Evolutionary conservation across 2,113 vertebrate species (phyloP), one percentile per base, ranked within the genome.

Genomic region (Chaetodon auriga): DNA sequence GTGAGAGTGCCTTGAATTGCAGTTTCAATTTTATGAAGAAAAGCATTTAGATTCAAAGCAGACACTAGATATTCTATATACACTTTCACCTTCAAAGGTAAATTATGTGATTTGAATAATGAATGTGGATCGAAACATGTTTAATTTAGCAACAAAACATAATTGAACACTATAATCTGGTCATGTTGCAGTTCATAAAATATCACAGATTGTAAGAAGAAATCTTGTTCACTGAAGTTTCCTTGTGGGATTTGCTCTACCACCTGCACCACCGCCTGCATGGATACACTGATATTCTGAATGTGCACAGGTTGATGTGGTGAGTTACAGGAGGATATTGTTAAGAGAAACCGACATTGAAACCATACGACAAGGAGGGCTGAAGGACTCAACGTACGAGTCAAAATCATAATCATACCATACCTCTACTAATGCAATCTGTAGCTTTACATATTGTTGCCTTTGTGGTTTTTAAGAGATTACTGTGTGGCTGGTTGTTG

Each of bases 1-100:
- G 89, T 66, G 89, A 89, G 94, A 93, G 94, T 95, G 95, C 95
- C 95, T 96, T 95, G 88, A 92, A 90, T 77, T 83, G 91, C 83
- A 87, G 87, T 90, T 92, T 90, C 73, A 71, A 74, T 94, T 92
- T 90, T 89, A 76, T 85, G 86, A 75, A 84, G 80, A 90, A 43
- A 86, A 88, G 80, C 82, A 63, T 93, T 90, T 89, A 85, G 82
- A 78, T 75, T 84, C 60, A 80, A 83, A 89, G 53, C 75, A 78
- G 84, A 86, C 35, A 76, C 66, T 43, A 83, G 80, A 84, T 78
- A 55, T 80, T 86, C 36, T 84, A 73, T 81, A 68, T 68, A 80
- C 68, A 78, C 80, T 77, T 92, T 87, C 73, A 81, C 49, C 57
- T 82, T 66, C 38, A 30, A 61, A 62, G 75, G 25, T 87, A 66